Evolutionary conservation across 2,797 vertebrate genomes (phyloP).

Genomic region (Rhinogobio ventralis): DNA sequence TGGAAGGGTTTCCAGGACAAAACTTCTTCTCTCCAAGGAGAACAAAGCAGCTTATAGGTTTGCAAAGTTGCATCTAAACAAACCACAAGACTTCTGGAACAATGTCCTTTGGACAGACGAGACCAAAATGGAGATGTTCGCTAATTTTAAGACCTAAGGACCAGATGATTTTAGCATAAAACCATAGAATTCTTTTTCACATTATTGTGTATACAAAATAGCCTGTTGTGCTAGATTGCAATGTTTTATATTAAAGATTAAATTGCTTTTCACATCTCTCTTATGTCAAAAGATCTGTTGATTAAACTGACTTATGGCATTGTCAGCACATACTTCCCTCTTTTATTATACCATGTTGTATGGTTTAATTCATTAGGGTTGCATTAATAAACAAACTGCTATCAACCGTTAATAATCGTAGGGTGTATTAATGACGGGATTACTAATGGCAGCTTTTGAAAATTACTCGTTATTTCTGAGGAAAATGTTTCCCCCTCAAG

Average conservation of each 20-base stretch:
- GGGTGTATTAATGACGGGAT: neutral
- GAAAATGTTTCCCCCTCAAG: too few species aligned
- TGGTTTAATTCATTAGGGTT: neutral
- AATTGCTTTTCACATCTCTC: neutral
- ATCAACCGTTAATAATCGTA: neutral
- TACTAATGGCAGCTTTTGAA: neutral
- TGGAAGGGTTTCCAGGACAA: too few species aligned
- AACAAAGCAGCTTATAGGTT: too few species aligned
- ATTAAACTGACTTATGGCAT: neutral
- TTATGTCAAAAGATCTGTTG: neutral
- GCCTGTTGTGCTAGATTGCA: neutral
- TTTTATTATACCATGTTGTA: neutral
- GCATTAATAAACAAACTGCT: neutral
- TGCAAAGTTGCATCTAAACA: neutral
- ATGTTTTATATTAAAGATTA: neutral
- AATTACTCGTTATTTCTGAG: neutral
- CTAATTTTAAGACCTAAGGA: neutral
- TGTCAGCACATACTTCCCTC: neutral
- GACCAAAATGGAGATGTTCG: neutral
- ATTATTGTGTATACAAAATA: neutral
- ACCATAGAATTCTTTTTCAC: neutral
- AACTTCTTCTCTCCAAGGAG: too few species aligned
- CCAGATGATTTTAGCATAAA: neutral
- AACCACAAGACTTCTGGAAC: neutral
- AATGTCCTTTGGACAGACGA: neutral